phyloP scores from a whole-genome alignment of 2,888 invertebrate species.

The Leptodirus hochenwartii region DNA sequence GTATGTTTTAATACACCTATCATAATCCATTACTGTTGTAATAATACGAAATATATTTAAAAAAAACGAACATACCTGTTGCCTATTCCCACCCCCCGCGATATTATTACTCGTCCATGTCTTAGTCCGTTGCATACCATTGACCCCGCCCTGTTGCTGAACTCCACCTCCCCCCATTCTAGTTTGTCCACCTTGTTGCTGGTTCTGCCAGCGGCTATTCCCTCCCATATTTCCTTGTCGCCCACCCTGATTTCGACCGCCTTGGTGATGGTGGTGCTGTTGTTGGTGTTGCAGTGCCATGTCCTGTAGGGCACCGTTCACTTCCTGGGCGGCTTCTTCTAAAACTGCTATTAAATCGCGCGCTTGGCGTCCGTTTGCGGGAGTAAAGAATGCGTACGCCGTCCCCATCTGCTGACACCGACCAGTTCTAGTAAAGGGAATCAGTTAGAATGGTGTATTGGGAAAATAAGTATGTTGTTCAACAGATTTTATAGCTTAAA shows the following conservation, averaged over 20 bases:
- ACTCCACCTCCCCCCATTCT: conserved; percentile 16
- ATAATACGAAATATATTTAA: too few species aligned
- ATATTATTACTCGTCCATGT: conserved; percentile 22
- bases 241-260: too few species aligned
- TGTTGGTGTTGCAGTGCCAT: too few species aligned
- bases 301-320: conserved; percentile 63
- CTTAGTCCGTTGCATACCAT: conserved; percentile 16
- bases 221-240: too few species aligned
- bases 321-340: conserved; percentile 79
- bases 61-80: too few species aligned
- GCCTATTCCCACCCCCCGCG: too few species aligned
- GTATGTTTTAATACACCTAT: too few species aligned
- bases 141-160: conserved; percentile 15
- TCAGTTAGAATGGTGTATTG: too few species aligned
- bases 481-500: too few species aligned
- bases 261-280: too few species aligned
- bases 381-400: conserved; percentile 93
- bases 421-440: conserved; percentile 80
- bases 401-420: conserved; percentile 82
- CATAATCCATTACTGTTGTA: too few species aligned
- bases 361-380: conserved; percentile 79
- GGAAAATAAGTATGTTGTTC: too few species aligned
- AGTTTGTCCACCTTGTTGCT: conserved; percentile 33
- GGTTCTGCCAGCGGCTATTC: conserved; percentile 46
- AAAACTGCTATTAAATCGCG: conserved; percentile 81